Evolutionary conservation across 2,888 invertebrate species (phyloP).

Genomic region (Actias luna): DNA sequence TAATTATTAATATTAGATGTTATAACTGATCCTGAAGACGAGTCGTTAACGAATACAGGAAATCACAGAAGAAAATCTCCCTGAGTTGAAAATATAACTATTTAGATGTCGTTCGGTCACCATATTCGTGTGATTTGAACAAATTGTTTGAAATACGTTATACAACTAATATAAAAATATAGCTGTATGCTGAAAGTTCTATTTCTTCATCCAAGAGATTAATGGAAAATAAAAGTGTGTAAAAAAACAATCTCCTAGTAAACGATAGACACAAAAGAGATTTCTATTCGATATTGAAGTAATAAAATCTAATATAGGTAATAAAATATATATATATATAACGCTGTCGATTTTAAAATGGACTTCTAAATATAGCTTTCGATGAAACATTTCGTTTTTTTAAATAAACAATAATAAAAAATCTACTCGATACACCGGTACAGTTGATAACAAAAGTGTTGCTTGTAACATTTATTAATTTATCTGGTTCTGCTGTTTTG

Average conservation of each 20-base stretch:
- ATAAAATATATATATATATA: not conserved
- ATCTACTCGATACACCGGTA: not conserved
- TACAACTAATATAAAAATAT: too few relatives aligned
- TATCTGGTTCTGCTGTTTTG: not conserved
- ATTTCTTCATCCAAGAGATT: too few relatives aligned
- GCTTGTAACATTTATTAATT: not conserved
- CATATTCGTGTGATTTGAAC: too few relatives aligned
- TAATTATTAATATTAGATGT: too few relatives aligned
- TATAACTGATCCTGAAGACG: too few relatives aligned
- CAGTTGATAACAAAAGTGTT: not conserved
- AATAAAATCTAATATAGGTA: not conserved
- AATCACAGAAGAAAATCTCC: too few relatives aligned
- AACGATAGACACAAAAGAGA: not conserved
- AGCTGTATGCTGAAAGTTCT: too few relatives aligned
- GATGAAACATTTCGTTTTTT: not conserved
- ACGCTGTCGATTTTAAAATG: not conserved
- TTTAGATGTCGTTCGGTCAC: too few relatives aligned
- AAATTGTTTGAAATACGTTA: too few relatives aligned
- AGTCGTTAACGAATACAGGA: too few relatives aligned
- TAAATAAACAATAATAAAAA: not conserved
- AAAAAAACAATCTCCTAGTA: not conserved
- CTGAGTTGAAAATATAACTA: too few relatives aligned
- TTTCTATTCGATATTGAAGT: not conserved
- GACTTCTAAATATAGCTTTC: not conserved
- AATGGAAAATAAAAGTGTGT: too few relatives aligned